Evolutionary conservation across 2,797 vertebrate genomes (phyloP).

Genomic region (Pseudotriccus pelzelni): DNA sequence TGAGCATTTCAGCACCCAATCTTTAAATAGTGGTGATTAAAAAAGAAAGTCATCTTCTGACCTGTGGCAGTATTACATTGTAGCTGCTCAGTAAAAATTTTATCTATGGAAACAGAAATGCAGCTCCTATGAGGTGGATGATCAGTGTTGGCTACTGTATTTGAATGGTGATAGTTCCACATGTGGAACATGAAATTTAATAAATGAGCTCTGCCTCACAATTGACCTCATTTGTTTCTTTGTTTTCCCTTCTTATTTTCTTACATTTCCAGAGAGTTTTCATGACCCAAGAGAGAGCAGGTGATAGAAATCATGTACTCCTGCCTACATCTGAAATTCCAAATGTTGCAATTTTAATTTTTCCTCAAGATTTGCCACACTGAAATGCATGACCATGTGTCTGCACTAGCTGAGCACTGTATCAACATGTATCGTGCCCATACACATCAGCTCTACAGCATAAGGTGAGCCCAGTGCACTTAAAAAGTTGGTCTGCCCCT

Average conservation of each 20-base stretch:
- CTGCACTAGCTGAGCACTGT: not conserved
- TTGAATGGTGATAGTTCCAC: not conserved
- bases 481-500: not conserved
- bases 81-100: not conserved
- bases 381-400: not conserved
- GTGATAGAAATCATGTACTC: not conserved
- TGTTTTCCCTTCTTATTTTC: not conserved
- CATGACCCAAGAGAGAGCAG: not conserved
- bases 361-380: not conserved
- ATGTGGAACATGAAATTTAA: not conserved
- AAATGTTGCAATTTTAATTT: not conserved
- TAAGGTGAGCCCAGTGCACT: not conserved
- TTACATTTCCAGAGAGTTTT: not conserved
- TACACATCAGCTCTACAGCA: not conserved
- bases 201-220: not conserved
- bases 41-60: not conserved
- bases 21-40: not conserved
- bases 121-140: accelerated
- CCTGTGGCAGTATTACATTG: not conserved
- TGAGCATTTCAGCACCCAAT: not conserved
- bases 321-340: not conserved
- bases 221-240: not conserved
- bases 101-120: not conserved
- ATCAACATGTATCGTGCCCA: not conserved
- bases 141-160: not conserved